phyloP scores from a whole-genome alignment of 2,113 vertebrate genomes.

The Cairina moschata region DNA sequence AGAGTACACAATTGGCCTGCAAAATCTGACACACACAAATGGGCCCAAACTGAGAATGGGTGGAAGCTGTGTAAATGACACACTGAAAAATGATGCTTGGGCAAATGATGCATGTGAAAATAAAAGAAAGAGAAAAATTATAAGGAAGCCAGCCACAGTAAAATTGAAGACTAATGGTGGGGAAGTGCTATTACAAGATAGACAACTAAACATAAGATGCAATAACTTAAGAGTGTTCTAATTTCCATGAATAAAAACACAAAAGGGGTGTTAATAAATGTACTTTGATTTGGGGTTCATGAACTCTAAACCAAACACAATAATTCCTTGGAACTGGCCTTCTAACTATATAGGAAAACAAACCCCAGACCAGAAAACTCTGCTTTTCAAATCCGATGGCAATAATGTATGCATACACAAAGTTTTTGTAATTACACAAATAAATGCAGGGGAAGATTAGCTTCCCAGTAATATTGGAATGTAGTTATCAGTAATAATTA shows the following conservation, averaged over 20 bases:
- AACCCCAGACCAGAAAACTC: background rate
- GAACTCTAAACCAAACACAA: background rate
- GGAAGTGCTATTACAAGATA: background rate
- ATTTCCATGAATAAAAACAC: background rate
- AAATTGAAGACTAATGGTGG: background rate
- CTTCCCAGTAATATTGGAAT: background rate
- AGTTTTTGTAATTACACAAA: slow-evolving; percentile 14
- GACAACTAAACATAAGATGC: background rate
- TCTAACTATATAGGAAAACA: background rate
- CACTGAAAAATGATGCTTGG: background rate
- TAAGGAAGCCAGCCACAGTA: background rate
- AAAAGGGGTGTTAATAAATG: background rate
- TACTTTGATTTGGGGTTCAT: background rate
- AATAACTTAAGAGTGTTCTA: background rate
- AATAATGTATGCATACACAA: slow-evolving; percentile 5
- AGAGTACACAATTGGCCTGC: background rate
- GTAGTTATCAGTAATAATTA: slow-evolving; percentile 41
- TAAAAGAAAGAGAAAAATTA: background rate
- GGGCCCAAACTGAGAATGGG: background rate
- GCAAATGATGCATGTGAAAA: background rate
- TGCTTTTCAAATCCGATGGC: background rate
- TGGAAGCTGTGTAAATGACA: background rate
- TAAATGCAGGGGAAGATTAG: slow-evolving; percentile 19
- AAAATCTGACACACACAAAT: background rate
- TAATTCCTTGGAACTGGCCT: background rate